These are phyloP conservation scores for Yasuhikotakia modesta DNA, from an alignment of 2,797 vertebrate species.

Conservation along the genomic window DNA sequence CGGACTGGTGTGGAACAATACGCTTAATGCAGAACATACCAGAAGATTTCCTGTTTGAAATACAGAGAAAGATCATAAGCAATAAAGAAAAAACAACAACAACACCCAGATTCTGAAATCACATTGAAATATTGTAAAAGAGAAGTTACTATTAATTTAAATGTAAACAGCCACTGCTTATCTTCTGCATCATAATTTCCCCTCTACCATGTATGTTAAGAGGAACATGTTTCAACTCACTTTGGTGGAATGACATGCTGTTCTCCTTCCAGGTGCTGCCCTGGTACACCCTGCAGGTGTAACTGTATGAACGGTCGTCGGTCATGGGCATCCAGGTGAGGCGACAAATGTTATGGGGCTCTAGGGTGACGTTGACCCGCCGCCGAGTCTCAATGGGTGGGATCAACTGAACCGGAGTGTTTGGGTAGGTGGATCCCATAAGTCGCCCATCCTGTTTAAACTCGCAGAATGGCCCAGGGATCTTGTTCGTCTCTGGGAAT, in stretches of 20 bases:
- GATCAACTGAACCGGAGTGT: conserved; percentile 69
- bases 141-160: too few relatives aligned
- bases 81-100: neutral
- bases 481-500: conserved; percentile 72
- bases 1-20: conserved; percentile 67
- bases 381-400: conserved; percentile 72
- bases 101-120: neutral
- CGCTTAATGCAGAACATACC: conserved; percentile 75
- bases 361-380: conserved; percentile 77
- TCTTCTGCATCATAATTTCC: neutral
- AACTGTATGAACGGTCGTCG: conserved; percentile 78
- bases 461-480: conserved; percentile 80
- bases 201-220: neutral
- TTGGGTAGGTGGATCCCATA: conserved; percentile 79
- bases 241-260: conserved; percentile 80
- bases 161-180: neutral
- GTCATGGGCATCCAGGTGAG: conserved; percentile 80
- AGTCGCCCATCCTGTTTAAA: conserved; percentile 80
- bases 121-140: neutral
- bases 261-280: conserved; percentile 78
- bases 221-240: conserved; percentile 71
- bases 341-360: conserved; percentile 74
- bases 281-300: conserved; percentile 82
- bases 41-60: conserved; percentile 73
- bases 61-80: conserved; percentile 7